phyloP scores from a whole-genome alignment of 92 coral and sea anemone species.

The Epizoanthus scotinus region DNA sequence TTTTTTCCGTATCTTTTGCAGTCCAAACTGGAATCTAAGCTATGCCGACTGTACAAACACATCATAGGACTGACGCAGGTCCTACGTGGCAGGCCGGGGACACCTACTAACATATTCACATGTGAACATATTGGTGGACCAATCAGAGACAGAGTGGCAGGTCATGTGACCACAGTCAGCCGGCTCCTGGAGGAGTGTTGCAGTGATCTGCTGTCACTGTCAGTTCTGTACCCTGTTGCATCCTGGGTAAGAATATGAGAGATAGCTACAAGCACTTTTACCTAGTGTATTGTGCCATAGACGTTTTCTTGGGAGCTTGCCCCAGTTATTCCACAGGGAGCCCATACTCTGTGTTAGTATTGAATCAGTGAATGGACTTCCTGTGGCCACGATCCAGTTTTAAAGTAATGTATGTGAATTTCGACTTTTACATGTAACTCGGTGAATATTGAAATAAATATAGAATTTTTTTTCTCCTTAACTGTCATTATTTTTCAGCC shows the following conservation, averaged over 20 bases:
- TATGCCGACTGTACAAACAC: conserved; percentile 78
- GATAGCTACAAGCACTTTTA: no score
- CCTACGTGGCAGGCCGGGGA: conserved; percentile 16
- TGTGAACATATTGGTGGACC: conserved; percentile 77
- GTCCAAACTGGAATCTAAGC: conserved; percentile 84
- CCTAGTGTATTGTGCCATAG: no score
- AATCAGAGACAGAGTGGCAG: conserved; percentile 64
- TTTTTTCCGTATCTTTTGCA: conserved; percentile 8
- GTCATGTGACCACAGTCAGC: conserved; percentile 62
- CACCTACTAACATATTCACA: conserved; percentile 12
- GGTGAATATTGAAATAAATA: no score
- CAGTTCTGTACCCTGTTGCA: conserved; percentile 77
- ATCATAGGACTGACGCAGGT: conserved; percentile 59
- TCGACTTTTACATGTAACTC: no score
- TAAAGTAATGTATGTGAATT: no score
- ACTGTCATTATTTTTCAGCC: conserved; percentile 47
- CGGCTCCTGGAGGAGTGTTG: conserved; percentile 66
- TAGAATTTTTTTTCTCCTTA: no score
- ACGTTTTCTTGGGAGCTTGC: no score
- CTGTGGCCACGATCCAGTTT: no score
- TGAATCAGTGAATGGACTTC: no score
- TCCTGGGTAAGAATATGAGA: conserved; percentile 68
- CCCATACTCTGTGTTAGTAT: no score
- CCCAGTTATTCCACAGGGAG: no score
- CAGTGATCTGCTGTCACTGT: conserved; percentile 70